Evolutionary conservation across 2,113 vertebrate species (phyloP).

Genomic region (Agelaius phoeniceus): DNA sequence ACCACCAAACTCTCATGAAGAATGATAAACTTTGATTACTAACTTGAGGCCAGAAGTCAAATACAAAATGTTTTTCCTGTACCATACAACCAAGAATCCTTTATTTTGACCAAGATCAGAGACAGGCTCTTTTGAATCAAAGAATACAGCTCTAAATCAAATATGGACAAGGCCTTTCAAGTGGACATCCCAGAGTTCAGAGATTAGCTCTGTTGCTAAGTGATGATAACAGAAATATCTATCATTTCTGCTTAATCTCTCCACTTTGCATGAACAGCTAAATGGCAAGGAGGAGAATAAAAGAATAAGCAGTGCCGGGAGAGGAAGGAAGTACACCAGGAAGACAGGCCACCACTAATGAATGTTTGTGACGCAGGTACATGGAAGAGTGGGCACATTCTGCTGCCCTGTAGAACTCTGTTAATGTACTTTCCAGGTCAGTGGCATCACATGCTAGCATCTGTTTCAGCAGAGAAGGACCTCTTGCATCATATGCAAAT

Average conservation of each 20-base stretch:
- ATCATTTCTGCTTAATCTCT: neutral
- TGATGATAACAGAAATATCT: neutral
- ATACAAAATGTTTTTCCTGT: neutral
- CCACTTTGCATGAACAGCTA: neutral
- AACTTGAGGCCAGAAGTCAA: neutral
- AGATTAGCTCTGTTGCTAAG: neutral
- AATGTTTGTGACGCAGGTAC: neutral
- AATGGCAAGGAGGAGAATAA: neutral
- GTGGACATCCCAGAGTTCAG: neutral
- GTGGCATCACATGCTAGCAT: accelerated
- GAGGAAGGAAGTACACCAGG: neutral
- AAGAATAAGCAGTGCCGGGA: neutral
- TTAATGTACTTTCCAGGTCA: neutral
- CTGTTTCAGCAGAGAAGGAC: neutral
- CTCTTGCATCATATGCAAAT: neutral
- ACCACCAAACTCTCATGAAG: neutral
- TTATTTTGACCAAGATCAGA: neutral
- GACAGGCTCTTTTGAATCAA: neutral
- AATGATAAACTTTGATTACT: neutral
- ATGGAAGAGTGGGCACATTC: neutral
- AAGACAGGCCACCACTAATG: neutral
- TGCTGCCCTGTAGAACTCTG: neutral
- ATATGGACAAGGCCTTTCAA: neutral
- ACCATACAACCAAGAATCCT: neutral
- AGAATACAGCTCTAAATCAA: neutral